Evolutionary conservation across 2,797 vertebrate genomes (phyloP).

Genomic region (Sphenodon punctatus): DNA sequence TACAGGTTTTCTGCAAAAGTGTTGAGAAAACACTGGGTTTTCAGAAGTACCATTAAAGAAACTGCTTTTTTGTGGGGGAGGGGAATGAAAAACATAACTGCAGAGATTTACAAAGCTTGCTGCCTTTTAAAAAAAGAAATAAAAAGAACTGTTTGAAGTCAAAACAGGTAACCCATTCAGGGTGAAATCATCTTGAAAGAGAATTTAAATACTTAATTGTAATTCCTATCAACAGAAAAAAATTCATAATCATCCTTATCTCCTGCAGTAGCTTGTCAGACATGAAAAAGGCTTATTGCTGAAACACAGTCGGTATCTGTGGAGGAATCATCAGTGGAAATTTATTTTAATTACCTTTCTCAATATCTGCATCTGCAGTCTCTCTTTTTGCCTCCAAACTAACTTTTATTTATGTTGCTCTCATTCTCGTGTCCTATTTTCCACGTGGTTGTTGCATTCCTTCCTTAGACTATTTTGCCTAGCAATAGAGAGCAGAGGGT

Average conservation of each 20-base stretch:
- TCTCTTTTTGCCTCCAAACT: background rate
- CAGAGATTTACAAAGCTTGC: constrained; percentile 15
- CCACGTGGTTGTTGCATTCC: no score
- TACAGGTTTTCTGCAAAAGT: constrained; percentile 8
- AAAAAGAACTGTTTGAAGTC: background rate
- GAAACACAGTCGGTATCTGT: constrained; percentile 19
- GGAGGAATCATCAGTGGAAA: constrained; percentile 31
- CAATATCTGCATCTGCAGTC: constrained; percentile 9
- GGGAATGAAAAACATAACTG: background rate
- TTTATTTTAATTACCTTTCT: constrained; percentile 41
- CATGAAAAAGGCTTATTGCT: constrained; percentile 25
- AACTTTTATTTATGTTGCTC: background rate
- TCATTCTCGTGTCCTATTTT: no score
- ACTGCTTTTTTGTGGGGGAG: background rate
- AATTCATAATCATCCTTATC: constrained; percentile 49
- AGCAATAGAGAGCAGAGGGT: background rate
- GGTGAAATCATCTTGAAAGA: background rate
- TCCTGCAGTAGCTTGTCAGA: constrained; percentile 42
- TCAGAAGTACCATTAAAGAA: constrained; percentile 10
- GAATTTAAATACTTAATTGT: constrained; percentile 45
- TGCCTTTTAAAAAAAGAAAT: background rate
- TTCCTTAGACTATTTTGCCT: background rate
- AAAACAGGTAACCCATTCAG: constrained; percentile 24
- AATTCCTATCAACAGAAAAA: constrained; percentile 40
- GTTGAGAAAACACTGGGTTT: background rate